These are phyloP conservation scores for Lordiphosa clarofinis DNA, from an alignment of 1,140 invertebrate species.

Conservation along the genomic window DNA sequence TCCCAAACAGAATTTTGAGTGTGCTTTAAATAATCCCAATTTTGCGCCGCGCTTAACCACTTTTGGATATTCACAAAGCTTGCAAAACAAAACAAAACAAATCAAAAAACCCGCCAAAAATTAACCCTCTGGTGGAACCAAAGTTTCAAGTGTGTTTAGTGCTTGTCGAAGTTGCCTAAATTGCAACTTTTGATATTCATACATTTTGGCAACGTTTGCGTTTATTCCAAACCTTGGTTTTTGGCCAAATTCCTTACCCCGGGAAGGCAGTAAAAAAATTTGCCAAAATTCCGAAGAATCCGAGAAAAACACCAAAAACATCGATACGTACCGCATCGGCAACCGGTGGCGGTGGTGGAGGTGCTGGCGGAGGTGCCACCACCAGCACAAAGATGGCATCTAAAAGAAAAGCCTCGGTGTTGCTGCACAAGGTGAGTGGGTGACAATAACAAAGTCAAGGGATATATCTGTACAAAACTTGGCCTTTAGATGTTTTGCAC, in stretches of 20 bases:
- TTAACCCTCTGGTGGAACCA: constrained; percentile 16
- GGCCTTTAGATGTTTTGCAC: no score
- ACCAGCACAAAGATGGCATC: constrained; percentile 79
- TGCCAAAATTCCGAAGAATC: constrained; percentile 79
- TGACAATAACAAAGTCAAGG: no score
- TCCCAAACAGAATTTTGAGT: background rate
- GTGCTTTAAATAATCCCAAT: no score
- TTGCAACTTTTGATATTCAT: constrained; percentile 61
- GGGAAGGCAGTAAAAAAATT: constrained; percentile 63
- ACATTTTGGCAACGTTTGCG: constrained; percentile 68
- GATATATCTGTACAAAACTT: no score
- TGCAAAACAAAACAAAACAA: no score
- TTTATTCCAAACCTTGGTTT: constrained; percentile 56
- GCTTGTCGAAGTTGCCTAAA: constrained; percentile 41
- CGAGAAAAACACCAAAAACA: constrained; percentile 79
- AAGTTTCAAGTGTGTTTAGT: constrained; percentile 58
- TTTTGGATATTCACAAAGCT: constrained; percentile 2
- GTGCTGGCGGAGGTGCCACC: constrained; percentile 75
- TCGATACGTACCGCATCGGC: constrained; percentile 79
- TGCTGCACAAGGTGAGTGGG: constrained; percentile 79
- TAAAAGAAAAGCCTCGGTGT: constrained; percentile 79
- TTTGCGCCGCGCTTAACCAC: no score
- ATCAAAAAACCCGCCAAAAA: constrained; percentile 47
- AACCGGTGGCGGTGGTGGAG: constrained; percentile 78
- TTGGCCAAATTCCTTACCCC: constrained; percentile 54